Base-by-base conservation (phyloP, 2,113 vertebrate genomes). In the Tursiops truncatus region DNA sequence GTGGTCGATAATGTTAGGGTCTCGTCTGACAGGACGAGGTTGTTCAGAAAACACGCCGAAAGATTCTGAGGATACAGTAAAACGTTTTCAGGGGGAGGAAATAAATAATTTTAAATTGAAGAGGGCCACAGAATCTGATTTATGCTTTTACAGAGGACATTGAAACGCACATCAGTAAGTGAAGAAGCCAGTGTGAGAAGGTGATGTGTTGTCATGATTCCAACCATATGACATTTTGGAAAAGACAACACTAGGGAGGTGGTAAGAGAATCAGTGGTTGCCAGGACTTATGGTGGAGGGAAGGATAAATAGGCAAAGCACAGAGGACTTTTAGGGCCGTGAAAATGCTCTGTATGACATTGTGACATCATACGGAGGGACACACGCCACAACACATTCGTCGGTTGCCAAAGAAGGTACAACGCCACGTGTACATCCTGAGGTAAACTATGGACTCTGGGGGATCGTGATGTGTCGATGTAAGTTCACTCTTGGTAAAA, bases 391-490 rank as follows among this genome's bases (percentile, higher is more conserved):
- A 5, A 13, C 41, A 28, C 5, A 26, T 76, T 62, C n/a, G 31
- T 63, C 10, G 21, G 18, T 63, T 76, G 31, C 33, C 15, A 26
- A 4, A 50, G 41, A 36, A 21, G 12, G 4, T 21, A 36, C 41
- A 20, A 1, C 44, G 50, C 33, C 23, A 36, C 18, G 3, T 20
- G 41, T 1, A 23, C n/a, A 36, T 58, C 23, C 23, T 14, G 20
- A 8, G 21, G 31, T 20, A 3, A 36, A 28, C 41, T 14, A 2
- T 21, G 41, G 41, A 14, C 58, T 89, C 5, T 9, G 18, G 53
- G 53, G 2, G 41, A 21, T 9, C 0, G 3, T 0, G 2, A 63
- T 0, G 23, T 36, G 41, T 28, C 41, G 12, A 26, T 4, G 10
- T 26, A 62, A 28, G 31, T n/a, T 47, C 36, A 11, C 20, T 6